These are phyloP conservation scores for Formica aserva DNA, from an alignment of 2,888 invertebrate genomes.

Conservation along the genomic window DNA sequence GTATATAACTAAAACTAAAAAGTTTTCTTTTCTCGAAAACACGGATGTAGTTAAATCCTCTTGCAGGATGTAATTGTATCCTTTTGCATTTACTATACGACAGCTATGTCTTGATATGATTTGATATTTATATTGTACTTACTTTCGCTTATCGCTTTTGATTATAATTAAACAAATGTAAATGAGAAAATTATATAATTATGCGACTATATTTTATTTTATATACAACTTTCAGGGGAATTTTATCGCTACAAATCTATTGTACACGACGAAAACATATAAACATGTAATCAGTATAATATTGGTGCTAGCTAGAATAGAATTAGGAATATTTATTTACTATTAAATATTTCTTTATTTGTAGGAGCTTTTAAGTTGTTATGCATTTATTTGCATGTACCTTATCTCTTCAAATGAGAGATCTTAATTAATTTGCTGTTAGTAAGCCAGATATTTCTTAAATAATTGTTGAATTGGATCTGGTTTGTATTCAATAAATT, in stretches of 20 bases:
- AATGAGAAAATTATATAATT: constrained; percentile 7
- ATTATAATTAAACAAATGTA: constrained; percentile 19
- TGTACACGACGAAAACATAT: constrained; percentile 23
- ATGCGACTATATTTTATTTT: constrained; percentile 10
- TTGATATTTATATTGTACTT: background rate
- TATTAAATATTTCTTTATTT: constrained; percentile 24
- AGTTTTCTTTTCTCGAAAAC: constrained; percentile 4
- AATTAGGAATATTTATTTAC: constrained; percentile 27
- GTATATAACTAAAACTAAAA: background rate
- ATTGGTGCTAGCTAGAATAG: constrained; percentile 36
- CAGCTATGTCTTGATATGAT: background rate
- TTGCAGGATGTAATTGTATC: background rate
- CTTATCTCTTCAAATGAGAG: background rate
- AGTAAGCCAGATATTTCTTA: constrained; percentile 15
- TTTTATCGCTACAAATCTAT: constrained; percentile 18
- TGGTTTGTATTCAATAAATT: constrained; percentile 40
- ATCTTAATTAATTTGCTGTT: constrained; percentile 20
- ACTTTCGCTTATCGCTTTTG: background rate
- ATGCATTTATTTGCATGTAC: constrained; percentile 6
- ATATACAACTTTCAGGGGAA: constrained; percentile 21
- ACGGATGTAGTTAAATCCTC: background rate
- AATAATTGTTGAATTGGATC: constrained; percentile 4
- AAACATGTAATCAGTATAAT: constrained; percentile 37
- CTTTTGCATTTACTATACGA: background rate
- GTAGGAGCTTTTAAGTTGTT: constrained; percentile 1